Evolutionary conservation across 2,888 invertebrate genomes (phyloP).

Genomic region (Andrena haemorrhoa): DNA sequence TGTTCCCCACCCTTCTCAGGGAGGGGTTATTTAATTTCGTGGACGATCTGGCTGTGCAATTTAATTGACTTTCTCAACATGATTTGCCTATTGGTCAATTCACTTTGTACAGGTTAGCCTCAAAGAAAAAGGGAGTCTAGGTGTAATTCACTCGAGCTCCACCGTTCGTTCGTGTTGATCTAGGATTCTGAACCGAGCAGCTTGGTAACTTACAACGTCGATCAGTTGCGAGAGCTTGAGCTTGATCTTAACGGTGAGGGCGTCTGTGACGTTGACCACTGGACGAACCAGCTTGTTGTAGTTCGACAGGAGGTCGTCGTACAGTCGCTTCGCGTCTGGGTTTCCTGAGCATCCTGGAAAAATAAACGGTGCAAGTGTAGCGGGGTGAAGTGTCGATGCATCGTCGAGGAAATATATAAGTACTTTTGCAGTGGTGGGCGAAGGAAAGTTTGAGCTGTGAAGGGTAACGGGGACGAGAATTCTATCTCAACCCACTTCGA

Average conservation of each 20-base stretch:
- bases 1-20: not conserved
- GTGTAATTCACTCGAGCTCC: too few species aligned
- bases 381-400: too few species aligned
- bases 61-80: not conserved
- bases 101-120: too few species aligned
- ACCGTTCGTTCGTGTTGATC: too few species aligned
- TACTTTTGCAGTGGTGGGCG: too few species aligned
- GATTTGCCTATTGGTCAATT: too few species aligned
- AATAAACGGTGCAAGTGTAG: not conserved
- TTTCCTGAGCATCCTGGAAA: constrained; percentile 93
- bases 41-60: not conserved
- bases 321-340: constrained; percentile 94
- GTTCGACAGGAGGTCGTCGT: constrained; percentile 94
- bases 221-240: constrained; percentile 95
- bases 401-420: too few species aligned
- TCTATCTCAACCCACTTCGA: too few species aligned
- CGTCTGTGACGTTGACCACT: constrained; percentile 94
- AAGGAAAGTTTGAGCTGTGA: too few species aligned
- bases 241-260: constrained; percentile 94
- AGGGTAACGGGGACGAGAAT: too few species aligned
- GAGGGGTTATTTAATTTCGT: not conserved
- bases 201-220: constrained; percentile 91
- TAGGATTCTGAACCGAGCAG: not conserved
- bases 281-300: constrained; percentile 95
- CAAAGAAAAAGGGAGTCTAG: too few species aligned